Evolutionary conservation across 2,888 invertebrate genomes (phyloP).

Genomic region (Dilophus febrilis): DNA sequence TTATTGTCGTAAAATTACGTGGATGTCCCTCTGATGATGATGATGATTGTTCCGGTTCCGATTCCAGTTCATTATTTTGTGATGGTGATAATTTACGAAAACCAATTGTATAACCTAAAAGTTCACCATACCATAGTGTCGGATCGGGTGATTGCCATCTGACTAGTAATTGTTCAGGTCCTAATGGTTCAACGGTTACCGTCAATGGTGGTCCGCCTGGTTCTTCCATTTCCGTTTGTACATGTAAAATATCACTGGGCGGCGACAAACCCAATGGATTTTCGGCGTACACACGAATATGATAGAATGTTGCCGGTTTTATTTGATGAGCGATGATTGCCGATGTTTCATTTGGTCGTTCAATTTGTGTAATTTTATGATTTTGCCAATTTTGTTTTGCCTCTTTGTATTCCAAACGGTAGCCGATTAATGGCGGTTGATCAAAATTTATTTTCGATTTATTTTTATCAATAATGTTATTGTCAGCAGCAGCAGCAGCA

Average conservation of each 20-base stretch:
- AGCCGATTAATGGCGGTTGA: slow-evolving; percentile 37
- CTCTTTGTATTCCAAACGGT: slow-evolving; percentile 42
- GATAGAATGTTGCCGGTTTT: slow-evolving; percentile 41
- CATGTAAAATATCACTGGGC: slow-evolving; percentile 37
- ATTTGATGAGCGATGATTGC: slow-evolving; percentile 35
- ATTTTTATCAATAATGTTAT: no score
- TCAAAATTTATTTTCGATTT: slow-evolving; percentile 16
- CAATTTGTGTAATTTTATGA: slow-evolving; percentile 36
- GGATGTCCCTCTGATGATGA: background rate
- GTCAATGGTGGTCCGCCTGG: slow-evolving; percentile 54
- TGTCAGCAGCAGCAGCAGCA: no score
- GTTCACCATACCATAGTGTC: slow-evolving; percentile 58
- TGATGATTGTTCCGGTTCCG: background rate
- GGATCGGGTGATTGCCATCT: slow-evolving; percentile 60
- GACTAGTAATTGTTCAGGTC: slow-evolving; percentile 51
- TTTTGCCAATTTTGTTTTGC: slow-evolving; percentile 40
- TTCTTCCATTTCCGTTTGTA: slow-evolving; percentile 38
- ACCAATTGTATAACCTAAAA: slow-evolving; percentile 52
- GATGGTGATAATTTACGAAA: slow-evolving; percentile 30
- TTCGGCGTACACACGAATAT: slow-evolving; percentile 41
- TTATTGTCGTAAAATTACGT: no score
- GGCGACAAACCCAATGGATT: slow-evolving; percentile 43
- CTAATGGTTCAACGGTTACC: slow-evolving; percentile 47
- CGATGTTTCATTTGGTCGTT: slow-evolving; percentile 35
- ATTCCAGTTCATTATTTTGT: slow-evolving; percentile 6